These are phyloP conservation scores for Loxodonta africana DNA, from an alignment of 2,113 vertebrate species.

Conservation along the genomic window DNA sequence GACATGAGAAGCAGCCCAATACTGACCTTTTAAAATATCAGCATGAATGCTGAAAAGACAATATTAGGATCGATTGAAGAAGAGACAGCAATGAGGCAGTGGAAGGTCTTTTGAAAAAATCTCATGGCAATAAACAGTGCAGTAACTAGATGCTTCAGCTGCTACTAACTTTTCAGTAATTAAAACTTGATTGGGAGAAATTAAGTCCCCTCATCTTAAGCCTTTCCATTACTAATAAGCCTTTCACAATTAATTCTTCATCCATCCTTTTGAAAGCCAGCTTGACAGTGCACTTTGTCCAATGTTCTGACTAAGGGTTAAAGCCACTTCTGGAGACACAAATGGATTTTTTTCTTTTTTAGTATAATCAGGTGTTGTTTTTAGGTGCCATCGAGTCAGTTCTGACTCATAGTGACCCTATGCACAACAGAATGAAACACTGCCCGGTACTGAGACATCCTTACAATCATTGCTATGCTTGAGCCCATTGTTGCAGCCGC, in stretches of 20 bases:
- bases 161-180: constrained; percentile 55
- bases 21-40: too few species aligned
- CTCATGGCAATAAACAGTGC: background rate
- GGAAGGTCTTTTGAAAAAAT: background rate
- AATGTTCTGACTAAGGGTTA: constrained; percentile 9
- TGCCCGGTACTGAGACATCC: background rate
- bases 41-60: background rate
- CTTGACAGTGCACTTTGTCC: constrained; percentile 53
- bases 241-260: constrained; percentile 53
- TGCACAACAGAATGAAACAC: background rate
- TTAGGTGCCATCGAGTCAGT: background rate
- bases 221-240: constrained; percentile 34
- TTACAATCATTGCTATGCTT: background rate
- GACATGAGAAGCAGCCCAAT: background rate
- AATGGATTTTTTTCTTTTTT: constrained; percentile 49
- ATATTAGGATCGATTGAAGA: background rate
- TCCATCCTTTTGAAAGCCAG: constrained; percentile 28
- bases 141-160: background rate
- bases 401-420: background rate
- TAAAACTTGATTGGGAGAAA: constrained; percentile 63
- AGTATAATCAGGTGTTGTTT: background rate
- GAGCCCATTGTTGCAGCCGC: background rate
- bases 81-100: background rate
- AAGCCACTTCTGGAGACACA: background rate
- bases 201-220: constrained; percentile 46